Conservation (phyloP, 1,140 invertebrate species). For the Brachionus asplanchnoidis region DNA sequence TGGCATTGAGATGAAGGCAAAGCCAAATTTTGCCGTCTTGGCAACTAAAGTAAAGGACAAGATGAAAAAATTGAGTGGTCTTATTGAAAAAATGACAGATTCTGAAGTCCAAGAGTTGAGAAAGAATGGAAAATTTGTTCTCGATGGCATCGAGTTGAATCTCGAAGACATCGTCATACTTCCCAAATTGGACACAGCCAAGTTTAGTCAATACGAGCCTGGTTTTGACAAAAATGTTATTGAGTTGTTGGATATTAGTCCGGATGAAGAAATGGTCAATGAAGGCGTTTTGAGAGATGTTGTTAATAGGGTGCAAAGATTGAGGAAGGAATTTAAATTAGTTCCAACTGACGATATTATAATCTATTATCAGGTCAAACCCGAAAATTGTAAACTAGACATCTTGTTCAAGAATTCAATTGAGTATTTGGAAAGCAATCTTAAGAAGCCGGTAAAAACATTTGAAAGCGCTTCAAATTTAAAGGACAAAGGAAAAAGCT, state of each 20-base stretch:
- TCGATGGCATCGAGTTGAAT: background rate
- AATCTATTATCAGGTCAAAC: constrained; percentile 67
- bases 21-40: constrained; percentile 82
- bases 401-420: background rate
- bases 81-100: constrained; percentile 64
- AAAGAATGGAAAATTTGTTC: background rate
- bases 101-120: constrained; percentile 16
- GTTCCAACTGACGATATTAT: constrained; percentile 83
- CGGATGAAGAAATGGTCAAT: constrained; percentile 80
- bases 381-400: background rate
- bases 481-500: background rate
- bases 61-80: constrained; percentile 78
- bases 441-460: constrained; percentile 29
- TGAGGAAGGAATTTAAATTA: constrained; percentile 72
- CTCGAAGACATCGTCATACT: constrained; percentile 33
- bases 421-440: constrained; percentile 31
- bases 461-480: background rate
- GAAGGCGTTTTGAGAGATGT: constrained; percentile 77
- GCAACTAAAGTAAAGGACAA: constrained; percentile 80
- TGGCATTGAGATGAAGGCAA: constrained; percentile 83
- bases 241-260: constrained; percentile 60
- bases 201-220: constrained; percentile 69
- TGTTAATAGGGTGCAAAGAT: constrained; percentile 90
- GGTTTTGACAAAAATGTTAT: constrained; percentile 62
- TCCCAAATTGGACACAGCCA: background rate